phyloP scores from a whole-genome alignment of 2,797 vertebrate genomes.

The Heterohyrax brucei region DNA sequence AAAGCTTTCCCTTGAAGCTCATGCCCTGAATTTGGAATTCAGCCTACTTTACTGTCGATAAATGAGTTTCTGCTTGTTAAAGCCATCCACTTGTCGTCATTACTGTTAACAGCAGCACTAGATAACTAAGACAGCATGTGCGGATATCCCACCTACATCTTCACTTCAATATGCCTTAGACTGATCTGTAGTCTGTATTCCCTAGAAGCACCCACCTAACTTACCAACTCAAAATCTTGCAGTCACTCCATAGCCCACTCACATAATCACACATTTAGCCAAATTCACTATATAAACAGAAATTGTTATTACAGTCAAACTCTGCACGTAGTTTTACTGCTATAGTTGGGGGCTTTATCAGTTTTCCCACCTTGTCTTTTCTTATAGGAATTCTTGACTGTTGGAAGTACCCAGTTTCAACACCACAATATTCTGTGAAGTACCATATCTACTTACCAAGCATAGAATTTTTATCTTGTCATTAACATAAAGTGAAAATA shows the following conservation, averaged over 20 bases:
- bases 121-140: too few species aligned
- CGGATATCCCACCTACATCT: neutral
- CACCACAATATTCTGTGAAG: neutral
- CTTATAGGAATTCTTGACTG: neutral
- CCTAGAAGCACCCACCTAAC: neutral
- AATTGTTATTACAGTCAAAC: neutral
- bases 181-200: neutral
- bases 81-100: too few species aligned
- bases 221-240: neutral
- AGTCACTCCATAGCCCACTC: neutral
- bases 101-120: too few species aligned
- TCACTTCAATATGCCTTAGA: neutral
- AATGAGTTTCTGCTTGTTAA: too few species aligned
- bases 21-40: too few species aligned
- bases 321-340: neutral
- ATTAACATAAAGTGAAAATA: constrained; percentile 2
- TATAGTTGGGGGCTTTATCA: neutral
- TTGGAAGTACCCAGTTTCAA: neutral
- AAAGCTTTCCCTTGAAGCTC: too few species aligned
- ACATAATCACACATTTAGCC: neutral
- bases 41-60: too few species aligned
- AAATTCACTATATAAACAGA: neutral
- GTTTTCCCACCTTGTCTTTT: constrained; percentile 10
- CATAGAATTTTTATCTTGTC: neutral
- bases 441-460: neutral